Conservation (phyloP, 2,113 vertebrate genomes). For the Menidia beryllina region DNA sequence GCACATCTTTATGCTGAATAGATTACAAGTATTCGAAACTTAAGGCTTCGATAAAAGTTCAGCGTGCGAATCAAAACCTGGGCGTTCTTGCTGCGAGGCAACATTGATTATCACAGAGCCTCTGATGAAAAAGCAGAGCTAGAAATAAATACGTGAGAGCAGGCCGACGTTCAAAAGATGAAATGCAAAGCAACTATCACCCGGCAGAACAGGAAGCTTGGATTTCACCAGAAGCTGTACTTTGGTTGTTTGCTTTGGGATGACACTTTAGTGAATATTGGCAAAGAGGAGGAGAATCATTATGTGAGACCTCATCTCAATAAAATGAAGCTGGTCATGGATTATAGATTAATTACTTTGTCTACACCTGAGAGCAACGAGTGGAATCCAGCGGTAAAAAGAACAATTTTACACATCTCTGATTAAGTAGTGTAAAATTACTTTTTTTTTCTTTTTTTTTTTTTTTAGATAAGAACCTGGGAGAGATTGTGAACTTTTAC, state of each 20-base stretch:
- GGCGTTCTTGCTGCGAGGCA: constrained; percentile 5
- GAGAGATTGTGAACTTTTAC: constrained; percentile 31
- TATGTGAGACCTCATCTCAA: constrained; percentile 45
- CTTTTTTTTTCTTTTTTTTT: no score
- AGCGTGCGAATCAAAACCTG: constrained; percentile 12
- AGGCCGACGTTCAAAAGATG: constrained; percentile 13
- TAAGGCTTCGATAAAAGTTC: constrained; percentile 6
- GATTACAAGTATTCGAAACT: background rate
- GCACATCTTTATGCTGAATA: background rate
- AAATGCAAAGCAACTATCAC: constrained; percentile 12
- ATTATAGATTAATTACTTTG: constrained; percentile 66
- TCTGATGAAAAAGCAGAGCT: constrained; percentile 14
- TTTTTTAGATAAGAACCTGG: constrained; percentile 33
- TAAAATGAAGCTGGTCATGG: constrained; percentile 52
- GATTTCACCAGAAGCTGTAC: background rate
- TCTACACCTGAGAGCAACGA: constrained; percentile 61
- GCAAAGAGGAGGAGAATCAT: constrained; percentile 14
- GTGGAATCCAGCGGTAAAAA: constrained; percentile 46
- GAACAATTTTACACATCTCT: constrained; percentile 59
- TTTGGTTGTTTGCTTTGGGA: constrained; percentile 5
- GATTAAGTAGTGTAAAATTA: constrained; percentile 64
- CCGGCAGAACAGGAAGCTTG: constrained; percentile 1
- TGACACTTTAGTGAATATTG: constrained; percentile 29
- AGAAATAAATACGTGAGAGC: constrained; percentile 10
- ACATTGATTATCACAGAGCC: constrained; percentile 1